A percentile compares a stretch with the other conserved stretches of the same genome.
phyloP scores from a whole-genome alignment of 2,113 vertebrate genomes.

The Diadophis punctatus region DNA sequence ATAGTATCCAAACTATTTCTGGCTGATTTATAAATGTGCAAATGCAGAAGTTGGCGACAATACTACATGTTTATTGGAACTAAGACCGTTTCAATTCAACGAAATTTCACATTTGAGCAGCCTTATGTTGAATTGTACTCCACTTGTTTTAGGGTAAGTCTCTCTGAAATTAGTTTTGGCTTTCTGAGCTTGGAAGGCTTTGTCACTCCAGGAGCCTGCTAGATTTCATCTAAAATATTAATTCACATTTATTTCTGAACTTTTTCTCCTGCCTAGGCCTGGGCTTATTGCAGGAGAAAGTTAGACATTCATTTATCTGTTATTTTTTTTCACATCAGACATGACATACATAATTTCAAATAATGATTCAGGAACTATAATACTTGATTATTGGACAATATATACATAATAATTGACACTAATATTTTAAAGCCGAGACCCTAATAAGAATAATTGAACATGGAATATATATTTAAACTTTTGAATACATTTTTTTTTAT shows the following conservation, averaged over 20 bases:
- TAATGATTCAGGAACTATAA: conserved; percentile 1
- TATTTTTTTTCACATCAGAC: background rate
- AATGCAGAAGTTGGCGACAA: background rate
- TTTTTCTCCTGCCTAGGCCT: background rate
- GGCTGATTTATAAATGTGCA: background rate
- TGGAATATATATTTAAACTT: conserved; percentile 18
- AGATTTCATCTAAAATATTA: conserved; percentile 1
- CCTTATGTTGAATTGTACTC: background rate
- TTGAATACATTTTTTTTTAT: conserved; percentile 29
- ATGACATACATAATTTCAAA: background rate
- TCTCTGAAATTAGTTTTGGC: background rate
- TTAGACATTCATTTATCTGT: rapidly evolving
- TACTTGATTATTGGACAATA: conserved; percentile 29
- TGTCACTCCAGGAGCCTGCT: background rate
- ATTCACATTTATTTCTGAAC: background rate
- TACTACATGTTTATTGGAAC: background rate
- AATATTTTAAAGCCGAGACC: conserved; percentile 35
- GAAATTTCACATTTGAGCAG: background rate
- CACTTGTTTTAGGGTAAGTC: background rate
- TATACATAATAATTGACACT: conserved; percentile 9
- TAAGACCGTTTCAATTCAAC: background rate
- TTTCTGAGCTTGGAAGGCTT: background rate
- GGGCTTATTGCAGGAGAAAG: rapidly evolving
- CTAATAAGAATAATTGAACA: conserved; percentile 13
- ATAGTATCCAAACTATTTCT: background rate